A percentile compares a stretch with the other conserved stretches of the same genome.
phyloP scores from a whole-genome alignment of 64 coral and sea anemone genomes.

The Montipora efflorescens region DNA sequence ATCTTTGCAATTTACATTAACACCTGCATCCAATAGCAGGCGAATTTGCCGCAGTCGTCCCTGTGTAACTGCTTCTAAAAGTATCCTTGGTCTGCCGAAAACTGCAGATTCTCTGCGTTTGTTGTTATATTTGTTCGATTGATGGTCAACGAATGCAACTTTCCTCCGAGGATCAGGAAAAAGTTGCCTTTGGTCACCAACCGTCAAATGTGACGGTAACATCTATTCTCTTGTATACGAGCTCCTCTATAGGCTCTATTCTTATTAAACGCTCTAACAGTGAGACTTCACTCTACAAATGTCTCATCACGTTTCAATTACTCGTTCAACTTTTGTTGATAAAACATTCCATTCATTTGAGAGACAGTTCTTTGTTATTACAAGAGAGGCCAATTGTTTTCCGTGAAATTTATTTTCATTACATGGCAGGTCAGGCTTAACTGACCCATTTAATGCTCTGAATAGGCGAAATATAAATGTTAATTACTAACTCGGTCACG shows the following conservation, averaged over 20 bases:
- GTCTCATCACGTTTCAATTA: conserved; percentile 13
- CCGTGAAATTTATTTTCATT: conserved; percentile 17
- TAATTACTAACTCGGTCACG: background rate
- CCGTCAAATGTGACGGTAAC: background rate
- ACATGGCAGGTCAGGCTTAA: conserved; percentile 33
- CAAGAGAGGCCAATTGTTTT: background rate
- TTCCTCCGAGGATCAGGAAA: background rate
- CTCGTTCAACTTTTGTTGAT: conserved; percentile 14
- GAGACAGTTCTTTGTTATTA: background rate
- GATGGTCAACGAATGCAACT: background rate
- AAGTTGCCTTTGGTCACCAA: conserved; percentile 31
- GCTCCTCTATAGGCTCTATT: no score
- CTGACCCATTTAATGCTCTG: conserved; percentile 3
- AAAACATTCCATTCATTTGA: conserved; percentile 20
- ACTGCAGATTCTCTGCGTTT: background rate
- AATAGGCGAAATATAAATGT: background rate
- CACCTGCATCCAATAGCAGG: conserved; percentile 84
- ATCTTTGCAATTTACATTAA: conserved; percentile 92
- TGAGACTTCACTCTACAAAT: background rate
- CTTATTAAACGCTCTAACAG: background rate
- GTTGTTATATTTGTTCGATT: background rate
- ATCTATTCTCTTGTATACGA: background rate
- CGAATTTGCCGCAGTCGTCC: conserved; percentile 80
- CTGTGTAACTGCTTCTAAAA: conserved; percentile 80
- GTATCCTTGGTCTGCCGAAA: conserved; percentile 75